Percentiles rank a stretch among this genome's conserved stretches.
These are phyloP conservation scores for Lissocephala sabroskyi DNA, from an alignment of 2,888 invertebrate genomes.

Conservation along the genomic window DNA sequence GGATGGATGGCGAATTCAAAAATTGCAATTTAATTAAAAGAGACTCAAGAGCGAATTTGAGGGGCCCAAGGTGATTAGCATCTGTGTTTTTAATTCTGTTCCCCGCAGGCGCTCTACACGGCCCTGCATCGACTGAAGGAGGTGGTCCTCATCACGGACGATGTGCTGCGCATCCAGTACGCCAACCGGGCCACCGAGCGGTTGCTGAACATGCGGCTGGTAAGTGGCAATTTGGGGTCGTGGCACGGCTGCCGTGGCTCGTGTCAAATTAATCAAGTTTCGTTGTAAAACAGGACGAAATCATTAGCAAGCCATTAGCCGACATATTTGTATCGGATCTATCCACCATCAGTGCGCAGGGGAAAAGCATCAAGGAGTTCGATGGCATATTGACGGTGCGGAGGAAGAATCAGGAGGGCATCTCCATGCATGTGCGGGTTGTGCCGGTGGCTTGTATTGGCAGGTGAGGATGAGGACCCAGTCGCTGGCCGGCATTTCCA, in stretches of 20 bases:
- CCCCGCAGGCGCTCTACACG: slow-evolving; percentile 81
- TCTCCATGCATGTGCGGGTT: slow-evolving; percentile 85
- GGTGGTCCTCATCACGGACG: slow-evolving; percentile 90
- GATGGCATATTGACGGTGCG: slow-evolving; percentile 82
- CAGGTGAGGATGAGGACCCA: slow-evolving; percentile 70
- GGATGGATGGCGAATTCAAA: slow-evolving; percentile 8
- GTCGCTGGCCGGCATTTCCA: neutral
- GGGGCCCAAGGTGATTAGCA: neutral
- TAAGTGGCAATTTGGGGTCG: too few species aligned
- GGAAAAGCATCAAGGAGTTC: slow-evolving; percentile 82
- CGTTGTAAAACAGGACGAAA: slow-evolving; percentile 66
- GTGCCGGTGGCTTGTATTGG: slow-evolving; percentile 82
- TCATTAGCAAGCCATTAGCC: slow-evolving; percentile 71
- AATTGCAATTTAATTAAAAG: slow-evolving; percentile 33
- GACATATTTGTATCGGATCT: slow-evolving; percentile 72
- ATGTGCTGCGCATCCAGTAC: slow-evolving; percentile 88
- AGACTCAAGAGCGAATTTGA: slow-evolving; percentile 26
- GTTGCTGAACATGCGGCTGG: slow-evolving; percentile 80
- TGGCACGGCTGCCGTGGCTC: too few species aligned
- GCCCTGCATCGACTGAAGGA: slow-evolving; percentile 91
- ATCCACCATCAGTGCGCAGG: slow-evolving; percentile 76
- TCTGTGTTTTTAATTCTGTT: neutral
- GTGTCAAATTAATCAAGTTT: slow-evolving; percentile 41
- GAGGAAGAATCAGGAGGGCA: slow-evolving; percentile 84
- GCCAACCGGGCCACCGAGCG: slow-evolving; percentile 90